phyloP scores from a whole-genome alignment of 2,797 vertebrate species.

The Tauraco hartlaubi region DNA sequence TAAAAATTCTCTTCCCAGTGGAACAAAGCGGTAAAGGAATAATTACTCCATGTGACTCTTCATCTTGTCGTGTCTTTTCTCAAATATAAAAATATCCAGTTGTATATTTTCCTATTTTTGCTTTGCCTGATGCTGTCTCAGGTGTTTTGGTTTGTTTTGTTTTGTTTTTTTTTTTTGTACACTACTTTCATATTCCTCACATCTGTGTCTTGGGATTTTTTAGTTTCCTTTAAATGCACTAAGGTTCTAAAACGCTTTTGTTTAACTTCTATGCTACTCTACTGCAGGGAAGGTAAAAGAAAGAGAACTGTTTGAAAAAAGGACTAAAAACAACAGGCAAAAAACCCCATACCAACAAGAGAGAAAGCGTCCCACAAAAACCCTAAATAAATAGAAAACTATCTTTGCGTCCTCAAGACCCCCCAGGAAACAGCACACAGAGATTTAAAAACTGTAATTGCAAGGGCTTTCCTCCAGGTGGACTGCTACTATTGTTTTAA shows the following conservation, averaged over 20 bases:
- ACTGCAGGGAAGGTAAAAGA: neutral
- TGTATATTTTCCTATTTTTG: neutral
- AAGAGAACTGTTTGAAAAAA: neutral
- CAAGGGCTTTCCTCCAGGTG: neutral
- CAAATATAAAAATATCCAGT: neutral
- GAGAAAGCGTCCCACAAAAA: fast-evolving
- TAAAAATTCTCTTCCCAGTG: neutral
- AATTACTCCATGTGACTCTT: neutral
- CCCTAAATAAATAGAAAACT: neutral
- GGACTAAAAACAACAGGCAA: neutral
- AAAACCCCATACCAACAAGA: fast-evolving
- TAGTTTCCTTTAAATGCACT: neutral
- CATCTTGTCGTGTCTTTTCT: neutral
- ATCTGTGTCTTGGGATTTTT: neutral
- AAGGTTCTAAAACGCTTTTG: neutral
- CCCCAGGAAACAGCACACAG: neutral
- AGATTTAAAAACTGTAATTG: neutral
- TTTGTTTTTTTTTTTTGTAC: neutral
- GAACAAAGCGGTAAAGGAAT: neutral
- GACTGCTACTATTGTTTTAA: fast-evolving
- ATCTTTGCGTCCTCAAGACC: neutral
- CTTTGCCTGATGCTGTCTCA: neutral
- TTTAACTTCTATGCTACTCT: neutral
- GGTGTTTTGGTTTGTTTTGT: neutral
- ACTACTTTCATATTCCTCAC: neutral